A percentile compares a stretch with the other conserved stretches of the same genome.
Conservation (phyloP, 2,888 invertebrate species). For the Drosophila picticornis region DNA sequence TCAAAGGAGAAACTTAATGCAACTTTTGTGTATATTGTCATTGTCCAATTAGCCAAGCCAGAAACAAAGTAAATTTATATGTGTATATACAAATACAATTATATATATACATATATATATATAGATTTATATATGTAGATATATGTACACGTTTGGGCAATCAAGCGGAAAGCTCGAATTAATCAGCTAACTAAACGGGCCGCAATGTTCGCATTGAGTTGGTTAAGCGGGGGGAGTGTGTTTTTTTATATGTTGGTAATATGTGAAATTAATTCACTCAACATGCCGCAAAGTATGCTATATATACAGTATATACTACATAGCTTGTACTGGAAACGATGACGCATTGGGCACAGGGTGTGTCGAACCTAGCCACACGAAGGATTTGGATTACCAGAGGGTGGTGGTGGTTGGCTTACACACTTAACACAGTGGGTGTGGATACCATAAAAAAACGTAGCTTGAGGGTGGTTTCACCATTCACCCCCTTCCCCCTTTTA, state of each 20-base stretch:
- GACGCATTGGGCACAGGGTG: slow-evolving; percentile 56
- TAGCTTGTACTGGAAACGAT: slow-evolving; percentile 31
- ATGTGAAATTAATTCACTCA: slow-evolving; percentile 74
- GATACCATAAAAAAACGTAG: slow-evolving; percentile 35
- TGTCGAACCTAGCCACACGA: slow-evolving; percentile 31
- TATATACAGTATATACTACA: neutral
- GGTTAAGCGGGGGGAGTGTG: slow-evolving; percentile 4
- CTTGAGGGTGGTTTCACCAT: slow-evolving; percentile 33
- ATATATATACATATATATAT: neutral
- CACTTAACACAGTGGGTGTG: slow-evolving; percentile 26
- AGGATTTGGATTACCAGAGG: slow-evolving; percentile 25
- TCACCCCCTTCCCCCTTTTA: slow-evolving; percentile 22
- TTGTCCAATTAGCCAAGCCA: slow-evolving; percentile 27
- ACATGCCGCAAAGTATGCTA: slow-evolving; percentile 67
- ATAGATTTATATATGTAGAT: neutral
- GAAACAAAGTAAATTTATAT: slow-evolving; percentile 15
- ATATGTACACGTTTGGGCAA: slow-evolving; percentile 13
- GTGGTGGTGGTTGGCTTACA: neutral
- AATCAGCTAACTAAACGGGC: slow-evolving; percentile 56
- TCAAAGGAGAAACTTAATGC: slow-evolving; percentile 5
- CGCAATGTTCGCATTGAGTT: slow-evolving; percentile 30
- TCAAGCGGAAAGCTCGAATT: slow-evolving; percentile 31
- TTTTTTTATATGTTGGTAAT: slow-evolving; percentile 18
- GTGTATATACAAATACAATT: neutral
- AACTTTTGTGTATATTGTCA: slow-evolving; percentile 16